Conservation (phyloP, 2,113 vertebrate species). For the Ardeotis arabs region DNA sequence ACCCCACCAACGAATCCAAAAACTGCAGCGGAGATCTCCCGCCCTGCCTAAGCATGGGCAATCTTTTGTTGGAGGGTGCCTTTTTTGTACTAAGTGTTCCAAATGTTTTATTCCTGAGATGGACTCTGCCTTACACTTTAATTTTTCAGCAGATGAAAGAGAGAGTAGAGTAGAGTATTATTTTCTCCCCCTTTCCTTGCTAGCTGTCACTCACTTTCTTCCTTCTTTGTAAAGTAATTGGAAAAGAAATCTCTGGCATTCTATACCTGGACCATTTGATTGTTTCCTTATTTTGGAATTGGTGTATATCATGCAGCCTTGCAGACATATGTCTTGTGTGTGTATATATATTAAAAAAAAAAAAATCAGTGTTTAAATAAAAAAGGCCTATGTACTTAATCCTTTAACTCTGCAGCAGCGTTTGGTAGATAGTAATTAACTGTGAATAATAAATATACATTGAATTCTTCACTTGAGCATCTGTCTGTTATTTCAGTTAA, state of each 20-base stretch:
- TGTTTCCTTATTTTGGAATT: conserved; percentile 84
- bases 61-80: conserved; percentile 46
- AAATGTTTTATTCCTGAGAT: conserved; percentile 45
- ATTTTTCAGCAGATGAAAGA: conserved; percentile 65
- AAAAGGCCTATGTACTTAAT: conserved; percentile 85
- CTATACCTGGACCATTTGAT: conserved; percentile 83
- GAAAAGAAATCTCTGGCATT: conserved; percentile 75
- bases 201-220: conserved; percentile 65
- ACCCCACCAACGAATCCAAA: conserved; percentile 28
- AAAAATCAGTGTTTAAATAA: conserved; percentile 83
- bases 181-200: conserved; percentile 49
- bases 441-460: conserved; percentile 85
- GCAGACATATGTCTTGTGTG: conserved; percentile 85
- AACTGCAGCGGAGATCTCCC: not conserved
- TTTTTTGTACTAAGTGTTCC: conserved; percentile 71
- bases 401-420: conserved; percentile 83
- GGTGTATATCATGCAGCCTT: conserved; percentile 87
- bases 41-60: not conserved
- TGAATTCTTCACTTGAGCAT: conserved; percentile 80
- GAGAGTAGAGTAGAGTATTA: conserved; percentile 42
- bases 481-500: conserved; percentile 58
- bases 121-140: conserved; percentile 53
- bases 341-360: conserved; percentile 83
- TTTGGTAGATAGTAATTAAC: conserved; percentile 87
- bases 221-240: conserved; percentile 67